Conservation (phyloP, 2,888 invertebrate species). For the Melanargia galathea region DNA sequence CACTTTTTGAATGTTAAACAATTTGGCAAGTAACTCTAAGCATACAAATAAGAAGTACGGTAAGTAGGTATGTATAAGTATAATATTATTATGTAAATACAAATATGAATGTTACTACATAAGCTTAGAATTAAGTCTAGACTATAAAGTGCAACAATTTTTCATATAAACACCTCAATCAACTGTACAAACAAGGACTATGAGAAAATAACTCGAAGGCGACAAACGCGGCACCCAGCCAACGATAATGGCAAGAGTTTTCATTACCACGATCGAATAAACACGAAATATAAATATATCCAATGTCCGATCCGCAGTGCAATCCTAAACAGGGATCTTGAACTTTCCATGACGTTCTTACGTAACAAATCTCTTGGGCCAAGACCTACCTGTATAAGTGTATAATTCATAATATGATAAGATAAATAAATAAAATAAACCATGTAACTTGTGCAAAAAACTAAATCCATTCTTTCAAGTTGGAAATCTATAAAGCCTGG, state of each 20-base stretch:
- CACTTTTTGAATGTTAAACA: no score
- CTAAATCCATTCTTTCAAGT: not conserved
- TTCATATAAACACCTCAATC: conserved; percentile 19
- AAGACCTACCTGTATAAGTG: no score
- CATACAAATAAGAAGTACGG: no score
- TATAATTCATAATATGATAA: no score
- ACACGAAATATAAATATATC: conserved; percentile 47
- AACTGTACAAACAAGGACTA: conserved; percentile 41
- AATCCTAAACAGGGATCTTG: conserved; percentile 43
- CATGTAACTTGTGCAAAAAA: no score
- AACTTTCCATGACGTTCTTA: conserved; percentile 29
- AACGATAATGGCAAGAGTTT: conserved; percentile 53
- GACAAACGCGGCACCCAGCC: conserved; percentile 46
- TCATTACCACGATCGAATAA: conserved; percentile 47
- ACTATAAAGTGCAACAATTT: not conserved
- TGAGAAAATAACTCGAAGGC: conserved; percentile 32
- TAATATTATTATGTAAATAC: no score
- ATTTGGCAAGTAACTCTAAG: no score
- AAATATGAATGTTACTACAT: not conserved
- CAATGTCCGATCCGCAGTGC: conserved; percentile 27
- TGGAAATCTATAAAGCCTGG: not conserved
- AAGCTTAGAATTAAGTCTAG: not conserved
- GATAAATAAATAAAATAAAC: no score
- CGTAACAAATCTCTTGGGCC: not conserved
- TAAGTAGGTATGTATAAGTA: no score